These are phyloP conservation scores for Anseranas semipalmata DNA, from an alignment of 2,113 vertebrate genomes.

Conservation along the genomic window DNA sequence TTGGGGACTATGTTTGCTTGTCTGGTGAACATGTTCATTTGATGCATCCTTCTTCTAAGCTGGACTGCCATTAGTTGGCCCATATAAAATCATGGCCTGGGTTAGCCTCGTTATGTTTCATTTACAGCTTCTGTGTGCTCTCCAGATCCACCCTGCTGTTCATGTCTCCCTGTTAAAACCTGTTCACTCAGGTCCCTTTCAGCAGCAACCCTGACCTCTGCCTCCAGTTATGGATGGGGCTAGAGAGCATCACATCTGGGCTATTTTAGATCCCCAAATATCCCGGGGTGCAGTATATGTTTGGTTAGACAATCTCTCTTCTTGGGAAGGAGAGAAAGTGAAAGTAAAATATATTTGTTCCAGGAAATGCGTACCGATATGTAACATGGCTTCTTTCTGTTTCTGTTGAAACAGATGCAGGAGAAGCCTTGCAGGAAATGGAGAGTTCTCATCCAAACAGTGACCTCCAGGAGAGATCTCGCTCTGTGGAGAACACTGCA, in stretches of 20 bases:
- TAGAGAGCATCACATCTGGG: background rate
- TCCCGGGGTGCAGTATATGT: background rate
- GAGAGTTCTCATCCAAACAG: background rate
- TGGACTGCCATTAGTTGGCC: no score
- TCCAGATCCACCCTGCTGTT: no score
- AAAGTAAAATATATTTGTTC: background rate
- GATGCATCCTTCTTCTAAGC: no score
- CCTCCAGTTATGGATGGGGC: no score
- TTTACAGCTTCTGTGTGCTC: no score
- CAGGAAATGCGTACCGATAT: background rate
- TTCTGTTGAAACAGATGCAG: constrained; percentile 23
- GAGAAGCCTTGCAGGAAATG: background rate
- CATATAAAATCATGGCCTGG: no score
- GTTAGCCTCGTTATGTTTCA: no score
- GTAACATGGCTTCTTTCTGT: background rate
- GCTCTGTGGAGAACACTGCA: background rate
- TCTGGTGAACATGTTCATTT: no score
- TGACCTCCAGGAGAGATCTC: background rate
- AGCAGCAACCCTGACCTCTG: no score
- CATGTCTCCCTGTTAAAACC: no score
- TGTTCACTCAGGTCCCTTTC: no score
- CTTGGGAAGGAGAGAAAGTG: background rate
- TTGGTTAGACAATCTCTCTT: background rate
- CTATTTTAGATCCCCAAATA: background rate
- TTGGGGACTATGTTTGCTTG: no score